Evolutionary conservation across 2,888 invertebrate genomes (phyloP).

Genomic region (Cantharis lateralis): DNA sequence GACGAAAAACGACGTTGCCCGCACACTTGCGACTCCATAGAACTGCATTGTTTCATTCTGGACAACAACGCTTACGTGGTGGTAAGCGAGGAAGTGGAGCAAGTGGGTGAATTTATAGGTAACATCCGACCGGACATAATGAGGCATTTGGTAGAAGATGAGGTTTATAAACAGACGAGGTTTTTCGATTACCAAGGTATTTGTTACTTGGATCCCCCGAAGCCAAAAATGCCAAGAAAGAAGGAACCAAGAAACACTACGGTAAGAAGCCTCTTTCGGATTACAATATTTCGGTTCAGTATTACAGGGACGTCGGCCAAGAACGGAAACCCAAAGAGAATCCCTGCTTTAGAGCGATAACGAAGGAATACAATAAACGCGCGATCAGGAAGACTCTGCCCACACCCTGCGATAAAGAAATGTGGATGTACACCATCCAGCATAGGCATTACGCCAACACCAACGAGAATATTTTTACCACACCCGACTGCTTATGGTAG

Average conservation of each 20-base stretch:
- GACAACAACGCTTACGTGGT: constrained; percentile 90
- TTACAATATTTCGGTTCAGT: constrained; percentile 37
- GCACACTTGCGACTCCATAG: constrained; percentile 64
- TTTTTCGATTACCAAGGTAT: constrained; percentile 90
- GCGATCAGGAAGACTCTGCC: constrained; percentile 78
- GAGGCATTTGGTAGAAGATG: constrained; percentile 72
- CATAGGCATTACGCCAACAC: constrained; percentile 1
- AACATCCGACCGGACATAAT: constrained; percentile 73
- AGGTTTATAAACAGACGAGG: constrained; percentile 74
- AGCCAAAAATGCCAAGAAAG: constrained; percentile 33
- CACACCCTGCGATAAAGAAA: constrained; percentile 82
- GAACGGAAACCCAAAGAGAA: constrained; percentile 35
- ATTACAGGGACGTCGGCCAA: constrained; percentile 47
- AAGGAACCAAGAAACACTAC: constrained; percentile 3
- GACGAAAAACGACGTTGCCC: constrained; percentile 43
- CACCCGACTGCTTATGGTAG: constrained; percentile 28
- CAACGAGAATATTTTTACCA: constrained; percentile 14
- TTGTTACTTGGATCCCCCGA: constrained; percentile 67
- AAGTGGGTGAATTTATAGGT: constrained; percentile 76
- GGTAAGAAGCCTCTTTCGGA: background rate
- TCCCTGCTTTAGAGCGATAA: constrained; percentile 44
- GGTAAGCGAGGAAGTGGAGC: constrained; percentile 68
- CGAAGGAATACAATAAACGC: constrained; percentile 64
- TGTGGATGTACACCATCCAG: constrained; percentile 49
- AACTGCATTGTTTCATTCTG: constrained; percentile 79